Evolutionary conservation across 2,113 vertebrate genomes (phyloP).

Genomic region (Orientallactaga bullata): DNA sequence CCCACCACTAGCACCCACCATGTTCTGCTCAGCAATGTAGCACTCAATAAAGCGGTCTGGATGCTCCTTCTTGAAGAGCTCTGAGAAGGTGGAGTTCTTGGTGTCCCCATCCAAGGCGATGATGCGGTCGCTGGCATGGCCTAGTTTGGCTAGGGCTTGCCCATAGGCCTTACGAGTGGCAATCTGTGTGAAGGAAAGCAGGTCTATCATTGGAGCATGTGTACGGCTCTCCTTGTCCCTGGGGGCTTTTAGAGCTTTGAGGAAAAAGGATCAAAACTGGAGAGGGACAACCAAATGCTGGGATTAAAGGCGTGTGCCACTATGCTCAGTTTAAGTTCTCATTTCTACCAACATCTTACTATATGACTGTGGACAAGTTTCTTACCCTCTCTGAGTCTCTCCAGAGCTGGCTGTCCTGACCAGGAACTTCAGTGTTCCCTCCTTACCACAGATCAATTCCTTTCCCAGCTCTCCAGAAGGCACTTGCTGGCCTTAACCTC

Average conservation of each 20-base stretch:
- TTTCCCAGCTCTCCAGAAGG: not conserved
- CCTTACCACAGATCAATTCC: not conserved
- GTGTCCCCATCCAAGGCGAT: constrained; percentile 96
- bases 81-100: constrained; percentile 96
- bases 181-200: constrained; percentile 85
- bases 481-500: not conserved
- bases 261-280: not conserved
- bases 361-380: not conserved
- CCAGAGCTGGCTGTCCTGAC: not conserved
- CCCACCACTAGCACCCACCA: constrained; percentile 87
- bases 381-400: constrained; percentile 4
- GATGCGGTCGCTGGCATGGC: constrained; percentile 92
- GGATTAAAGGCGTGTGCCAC: too few species aligned
- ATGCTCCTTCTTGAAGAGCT: constrained; percentile 96
- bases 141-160: constrained; percentile 93
- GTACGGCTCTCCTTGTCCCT: not conserved
- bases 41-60: constrained; percentile 96
- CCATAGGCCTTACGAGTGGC: constrained; percentile 96
- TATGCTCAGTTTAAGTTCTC: not conserved
- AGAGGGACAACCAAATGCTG: not conserved
- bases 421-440: not conserved
- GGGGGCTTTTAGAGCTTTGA: not conserved
- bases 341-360: not conserved
- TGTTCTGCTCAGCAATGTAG: constrained; percentile 97
- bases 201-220: not conserved